Conservation (phyloP, 2,797 vertebrate species). For the Sebastes miniatus region DNA sequence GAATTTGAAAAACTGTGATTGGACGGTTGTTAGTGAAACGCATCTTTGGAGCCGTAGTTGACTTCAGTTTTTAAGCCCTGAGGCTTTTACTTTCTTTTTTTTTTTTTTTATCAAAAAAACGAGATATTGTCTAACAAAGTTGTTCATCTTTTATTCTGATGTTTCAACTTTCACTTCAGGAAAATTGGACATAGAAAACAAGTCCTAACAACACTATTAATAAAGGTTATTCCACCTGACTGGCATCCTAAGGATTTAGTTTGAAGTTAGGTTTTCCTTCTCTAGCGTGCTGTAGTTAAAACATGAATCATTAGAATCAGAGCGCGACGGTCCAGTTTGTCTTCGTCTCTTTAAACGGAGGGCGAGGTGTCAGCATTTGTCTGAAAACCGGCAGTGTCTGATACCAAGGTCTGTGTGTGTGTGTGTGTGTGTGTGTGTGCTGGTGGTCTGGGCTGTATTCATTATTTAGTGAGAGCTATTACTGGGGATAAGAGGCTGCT, state of each 20-base stretch:
- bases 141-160: background rate
- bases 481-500: conserved; percentile 84
- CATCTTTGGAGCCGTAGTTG: background rate
- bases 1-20: background rate
- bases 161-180: background rate
- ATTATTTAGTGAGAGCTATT: conserved; percentile 87
- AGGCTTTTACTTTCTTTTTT: background rate
- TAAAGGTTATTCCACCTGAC: background rate
- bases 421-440: conserved; percentile 37
- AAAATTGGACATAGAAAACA: background rate
- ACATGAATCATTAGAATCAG: background rate
- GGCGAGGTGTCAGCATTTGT: conserved; percentile 48
- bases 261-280: background rate
- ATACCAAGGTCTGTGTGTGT: conserved; percentile 7
- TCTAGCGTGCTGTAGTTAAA: background rate
- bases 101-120: background rate
- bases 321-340: background rate
- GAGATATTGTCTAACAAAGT: background rate
- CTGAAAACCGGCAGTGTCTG: conserved; percentile 46
- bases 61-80: background rate
- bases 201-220: background rate
- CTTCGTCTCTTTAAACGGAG: conserved; percentile 25
- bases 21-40: background rate
- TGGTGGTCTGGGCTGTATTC: conserved; percentile 70
- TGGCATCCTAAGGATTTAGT: background rate